These are phyloP conservation scores for Sinhomidia bicolor DNA, from an alignment of 2,888 invertebrate species.

Conservation along the genomic window DNA sequence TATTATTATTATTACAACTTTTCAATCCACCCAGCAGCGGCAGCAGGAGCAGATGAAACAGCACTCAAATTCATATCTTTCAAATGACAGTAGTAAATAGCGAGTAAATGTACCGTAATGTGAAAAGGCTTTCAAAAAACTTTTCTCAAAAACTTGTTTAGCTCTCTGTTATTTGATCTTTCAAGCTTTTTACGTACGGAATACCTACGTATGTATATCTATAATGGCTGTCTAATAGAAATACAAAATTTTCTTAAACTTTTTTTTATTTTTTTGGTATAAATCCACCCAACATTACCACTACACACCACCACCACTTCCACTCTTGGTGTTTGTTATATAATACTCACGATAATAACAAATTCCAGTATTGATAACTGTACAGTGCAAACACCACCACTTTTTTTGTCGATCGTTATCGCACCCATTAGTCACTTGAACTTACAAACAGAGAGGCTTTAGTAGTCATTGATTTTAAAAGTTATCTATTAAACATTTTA, in stretches of 20 bases:
- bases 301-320: no score
- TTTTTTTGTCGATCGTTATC: slow-evolving; percentile 62
- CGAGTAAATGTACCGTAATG: slow-evolving; percentile 37
- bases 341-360: background rate
- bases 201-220: background rate
- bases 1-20: background rate
- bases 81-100: background rate
- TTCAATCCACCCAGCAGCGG: background rate
- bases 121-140: slow-evolving; percentile 13
- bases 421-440: slow-evolving; percentile 64
- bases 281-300: background rate
- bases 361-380: slow-evolving; percentile 47
- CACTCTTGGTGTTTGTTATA: background rate
- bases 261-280: no score
- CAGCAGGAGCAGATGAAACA: background rate
- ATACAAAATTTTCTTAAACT: background rate
- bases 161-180: slow-evolving; percentile 48
- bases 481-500: slow-evolving; percentile 66
- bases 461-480: slow-evolving; percentile 67
- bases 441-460: slow-evolving; percentile 53
- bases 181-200: background rate
- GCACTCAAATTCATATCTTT: background rate
- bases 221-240: background rate
- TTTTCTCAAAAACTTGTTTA: slow-evolving; percentile 41
- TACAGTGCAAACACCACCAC: slow-evolving; percentile 28